A percentile compares a stretch with the other conserved stretches of the same genome.
Evolutionary conservation across 2,797 vertebrate genomes (phyloP).

Genomic region (Adrianichthys oophorus): DNA sequence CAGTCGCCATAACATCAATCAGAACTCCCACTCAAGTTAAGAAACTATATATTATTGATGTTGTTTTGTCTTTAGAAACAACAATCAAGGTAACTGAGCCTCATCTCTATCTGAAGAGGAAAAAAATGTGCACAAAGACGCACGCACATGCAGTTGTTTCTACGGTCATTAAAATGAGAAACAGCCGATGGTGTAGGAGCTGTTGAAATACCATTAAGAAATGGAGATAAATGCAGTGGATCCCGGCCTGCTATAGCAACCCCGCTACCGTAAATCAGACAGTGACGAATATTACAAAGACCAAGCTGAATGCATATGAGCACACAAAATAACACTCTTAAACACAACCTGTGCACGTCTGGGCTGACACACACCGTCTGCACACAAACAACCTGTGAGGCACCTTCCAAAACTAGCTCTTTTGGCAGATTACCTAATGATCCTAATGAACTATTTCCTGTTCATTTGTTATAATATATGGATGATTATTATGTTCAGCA

Average conservation of each 20-base stretch:
- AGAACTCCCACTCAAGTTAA: constrained; percentile 48
- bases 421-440: constrained; percentile 69
- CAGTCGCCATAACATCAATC: constrained; percentile 61
- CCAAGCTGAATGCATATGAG: constrained; percentile 41
- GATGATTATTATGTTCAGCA: constrained; percentile 63
- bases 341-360: constrained; percentile 7
- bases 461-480: constrained; percentile 65
- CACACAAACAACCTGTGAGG: constrained; percentile 43
- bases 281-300: constrained; percentile 74
- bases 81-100: constrained; percentile 27
- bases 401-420: constrained; percentile 49
- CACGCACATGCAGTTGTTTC: constrained; percentile 55
- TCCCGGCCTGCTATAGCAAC: constrained; percentile 63
- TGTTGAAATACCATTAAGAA: constrained; percentile 85
- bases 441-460: constrained; percentile 75
- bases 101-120: constrained; percentile 16
- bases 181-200: constrained; percentile 74
- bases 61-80: constrained; percentile 46
- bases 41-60: constrained; percentile 50
- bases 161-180: constrained; percentile 83
- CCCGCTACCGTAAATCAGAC: constrained; percentile 79
- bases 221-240: constrained; percentile 82
- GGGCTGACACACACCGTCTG: constrained; percentile 20
- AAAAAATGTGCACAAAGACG: constrained; percentile 15
- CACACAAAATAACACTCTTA: constrained; percentile 26